Evolutionary conservation across 2,113 vertebrate species (phyloP).

Genomic region (Gymnobelideus leadbeateri): DNA sequence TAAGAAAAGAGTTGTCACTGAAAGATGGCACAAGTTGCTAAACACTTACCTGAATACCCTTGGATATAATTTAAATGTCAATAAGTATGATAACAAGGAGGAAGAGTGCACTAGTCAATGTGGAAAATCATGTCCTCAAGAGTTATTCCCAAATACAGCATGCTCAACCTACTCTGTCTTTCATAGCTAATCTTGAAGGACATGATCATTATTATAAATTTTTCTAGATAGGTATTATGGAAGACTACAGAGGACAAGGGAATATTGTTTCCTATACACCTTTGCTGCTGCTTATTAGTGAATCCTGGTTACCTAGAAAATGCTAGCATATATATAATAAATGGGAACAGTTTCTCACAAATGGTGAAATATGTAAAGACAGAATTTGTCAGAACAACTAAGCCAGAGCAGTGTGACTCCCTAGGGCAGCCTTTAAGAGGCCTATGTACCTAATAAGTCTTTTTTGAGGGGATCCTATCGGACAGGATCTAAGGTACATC

Average conservation of each 20-base stretch:
- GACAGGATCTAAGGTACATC: constrained; percentile 7
- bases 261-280: background rate
- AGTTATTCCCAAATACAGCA: background rate
- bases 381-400: constrained; percentile 43
- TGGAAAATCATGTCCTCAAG: background rate
- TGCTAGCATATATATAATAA: constrained; percentile 41
- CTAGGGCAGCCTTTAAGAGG: constrained; percentile 42
- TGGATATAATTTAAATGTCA: background rate
- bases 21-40: background rate
- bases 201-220: background rate
- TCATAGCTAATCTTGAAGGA: background rate
- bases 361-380: constrained; percentile 42
- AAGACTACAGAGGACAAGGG: constrained; percentile 1
- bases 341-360: constrained; percentile 44
- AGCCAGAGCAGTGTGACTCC: background rate
- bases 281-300: background rate
- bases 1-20: background rate
- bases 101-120: background rate
- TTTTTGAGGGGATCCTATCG: constrained; percentile 38
- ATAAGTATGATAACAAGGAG: background rate
- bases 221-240: background rate
- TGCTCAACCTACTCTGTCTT: background rate
- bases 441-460: background rate
- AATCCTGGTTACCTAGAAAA: constrained; percentile 34
- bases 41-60: background rate